These are phyloP conservation scores for Mylabris sibirica DNA, from an alignment of 2,888 invertebrate genomes.

Conservation along the genomic window DNA sequence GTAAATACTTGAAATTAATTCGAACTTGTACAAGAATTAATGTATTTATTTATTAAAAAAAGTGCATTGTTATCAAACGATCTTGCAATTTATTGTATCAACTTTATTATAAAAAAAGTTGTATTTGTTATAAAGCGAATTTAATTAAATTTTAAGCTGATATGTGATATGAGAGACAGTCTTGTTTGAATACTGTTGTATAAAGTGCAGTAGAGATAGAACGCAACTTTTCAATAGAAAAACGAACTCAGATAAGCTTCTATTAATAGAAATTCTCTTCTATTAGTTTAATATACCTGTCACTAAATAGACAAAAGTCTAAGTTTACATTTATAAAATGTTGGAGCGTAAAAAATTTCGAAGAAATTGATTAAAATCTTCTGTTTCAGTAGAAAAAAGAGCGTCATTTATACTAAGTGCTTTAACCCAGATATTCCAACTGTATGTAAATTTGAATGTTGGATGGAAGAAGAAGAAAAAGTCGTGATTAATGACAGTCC, in stretches of 20 bases:
- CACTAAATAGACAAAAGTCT: background rate
- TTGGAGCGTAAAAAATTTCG: background rate
- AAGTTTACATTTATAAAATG: background rate
- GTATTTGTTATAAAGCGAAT: background rate
- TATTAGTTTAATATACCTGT: background rate
- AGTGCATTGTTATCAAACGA: background rate
- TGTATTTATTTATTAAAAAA: too few species aligned
- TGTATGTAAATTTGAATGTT: slow-evolving; percentile 1
- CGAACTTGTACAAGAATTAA: too few species aligned
- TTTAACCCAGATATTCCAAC: slow-evolving; percentile 3
- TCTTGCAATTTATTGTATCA: background rate
- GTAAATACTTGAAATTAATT: background rate
- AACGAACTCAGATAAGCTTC: too few species aligned
- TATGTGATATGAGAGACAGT: background rate
- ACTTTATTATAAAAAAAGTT: background rate
- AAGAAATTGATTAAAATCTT: background rate
- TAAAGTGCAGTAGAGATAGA: background rate
- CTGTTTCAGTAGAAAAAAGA: background rate
- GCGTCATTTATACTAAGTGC: background rate
- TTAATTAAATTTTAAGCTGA: background rate
- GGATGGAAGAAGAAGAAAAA: background rate
- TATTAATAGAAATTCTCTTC: background rate
- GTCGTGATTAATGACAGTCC: slow-evolving; percentile 3
- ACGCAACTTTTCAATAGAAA: background rate
- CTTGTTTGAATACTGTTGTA: background rate